phyloP scores from a whole-genome alignment of 2,797 vertebrate species.

The Orientallactaga sibirica region DNA sequence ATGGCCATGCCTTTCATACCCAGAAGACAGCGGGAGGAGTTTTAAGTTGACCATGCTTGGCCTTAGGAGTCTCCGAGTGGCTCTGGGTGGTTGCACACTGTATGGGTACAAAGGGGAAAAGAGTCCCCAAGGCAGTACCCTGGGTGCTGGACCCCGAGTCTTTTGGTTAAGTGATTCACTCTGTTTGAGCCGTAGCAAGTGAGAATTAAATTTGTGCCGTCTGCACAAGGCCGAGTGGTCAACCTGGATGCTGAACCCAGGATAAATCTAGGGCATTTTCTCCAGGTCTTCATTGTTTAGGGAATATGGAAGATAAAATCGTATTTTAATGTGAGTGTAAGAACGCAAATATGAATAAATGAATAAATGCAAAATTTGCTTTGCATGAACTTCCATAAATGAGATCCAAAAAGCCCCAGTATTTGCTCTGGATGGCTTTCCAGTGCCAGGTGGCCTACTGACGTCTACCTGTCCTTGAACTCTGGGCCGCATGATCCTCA shows the following conservation, averaged over 20 bases:
- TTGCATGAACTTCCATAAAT: background rate
- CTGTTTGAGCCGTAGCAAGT: background rate
- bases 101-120: no score
- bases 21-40: background rate
- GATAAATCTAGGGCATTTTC: background rate
- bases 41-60: background rate
- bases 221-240: background rate
- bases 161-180: background rate
- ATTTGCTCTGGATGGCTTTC: background rate
- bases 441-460: fast-evolving
- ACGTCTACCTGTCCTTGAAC: background rate
- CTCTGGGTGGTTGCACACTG: background rate
- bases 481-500: background rate
- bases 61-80: background rate
- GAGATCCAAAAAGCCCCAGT: background rate
- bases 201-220: background rate
- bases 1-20: no score
- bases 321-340: constrained; percentile 12
- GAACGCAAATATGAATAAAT: background rate
- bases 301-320: constrained; percentile 19
- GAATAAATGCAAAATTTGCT: background rate
- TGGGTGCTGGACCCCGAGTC: background rate
- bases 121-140: background rate
- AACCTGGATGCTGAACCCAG: background rate
- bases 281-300: background rate